phyloP scores from a whole-genome alignment of 2,888 invertebrate genomes.

The Campopleginae sp. region DNA sequence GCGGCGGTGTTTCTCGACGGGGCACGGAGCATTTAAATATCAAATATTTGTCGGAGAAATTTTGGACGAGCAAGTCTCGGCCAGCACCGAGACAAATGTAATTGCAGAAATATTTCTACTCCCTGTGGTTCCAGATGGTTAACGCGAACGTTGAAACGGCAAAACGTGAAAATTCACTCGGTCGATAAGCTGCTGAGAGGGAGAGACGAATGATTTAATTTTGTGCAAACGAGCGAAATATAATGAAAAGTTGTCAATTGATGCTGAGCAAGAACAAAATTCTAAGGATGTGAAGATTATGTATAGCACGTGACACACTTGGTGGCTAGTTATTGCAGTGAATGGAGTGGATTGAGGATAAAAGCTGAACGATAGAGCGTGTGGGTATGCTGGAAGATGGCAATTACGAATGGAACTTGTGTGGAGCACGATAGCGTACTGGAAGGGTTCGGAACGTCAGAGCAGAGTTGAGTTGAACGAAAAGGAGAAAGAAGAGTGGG shows the following conservation, averaged over 20 bases:
- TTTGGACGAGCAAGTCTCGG: neutral
- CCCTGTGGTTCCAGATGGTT: constrained; percentile 17
- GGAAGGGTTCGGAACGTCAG: constrained; percentile 1
- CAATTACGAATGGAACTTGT: constrained; percentile 61
- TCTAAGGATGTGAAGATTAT: neutral
- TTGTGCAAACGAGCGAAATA: neutral
- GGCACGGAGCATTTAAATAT: neutral
- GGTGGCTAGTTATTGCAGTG: constrained; percentile 17
- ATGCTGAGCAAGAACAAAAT: neutral
- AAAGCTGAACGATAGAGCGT: constrained; percentile 46
- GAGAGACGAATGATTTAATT: neutral
- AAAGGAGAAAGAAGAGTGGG: neutral
- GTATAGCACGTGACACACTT: constrained; percentile 12
- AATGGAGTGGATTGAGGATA: constrained; percentile 29
- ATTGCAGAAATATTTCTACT: constrained; percentile 46
- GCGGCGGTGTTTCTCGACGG: neutral
- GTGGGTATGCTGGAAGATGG: constrained; percentile 59
- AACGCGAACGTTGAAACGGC: neutral
- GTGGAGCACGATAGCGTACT: too few species aligned
- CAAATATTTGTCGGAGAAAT: constrained; percentile 62
- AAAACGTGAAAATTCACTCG: constrained; percentile 19
- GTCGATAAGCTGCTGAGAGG: neutral
- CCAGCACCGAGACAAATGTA: constrained; percentile 13
- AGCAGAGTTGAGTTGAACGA: constrained; percentile 8
- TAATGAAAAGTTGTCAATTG: too few species aligned